Percentiles rank a stretch among this genome's conserved stretches.
Conservation (phyloP, 2,888 invertebrate genomes). For the Amorpha juglandis region DNA sequence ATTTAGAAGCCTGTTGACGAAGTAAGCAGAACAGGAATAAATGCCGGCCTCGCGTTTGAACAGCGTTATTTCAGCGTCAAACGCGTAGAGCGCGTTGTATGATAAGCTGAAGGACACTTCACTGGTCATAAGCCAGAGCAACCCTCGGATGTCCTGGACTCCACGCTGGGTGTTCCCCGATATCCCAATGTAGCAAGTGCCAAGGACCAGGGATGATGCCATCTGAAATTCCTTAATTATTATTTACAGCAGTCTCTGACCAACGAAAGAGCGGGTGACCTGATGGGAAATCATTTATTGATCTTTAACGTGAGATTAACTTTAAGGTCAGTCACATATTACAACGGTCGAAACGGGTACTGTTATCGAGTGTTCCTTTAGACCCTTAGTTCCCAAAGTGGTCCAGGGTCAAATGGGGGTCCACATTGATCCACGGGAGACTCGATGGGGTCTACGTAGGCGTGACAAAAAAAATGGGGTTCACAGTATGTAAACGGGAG, state of each 20-base stretch:
- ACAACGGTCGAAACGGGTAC: too few species aligned
- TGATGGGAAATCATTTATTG: too few species aligned
- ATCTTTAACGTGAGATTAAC: too few species aligned
- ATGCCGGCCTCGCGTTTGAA: constrained; percentile 75
- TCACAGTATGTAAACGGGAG: too few species aligned
- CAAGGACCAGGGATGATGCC: constrained; percentile 71
- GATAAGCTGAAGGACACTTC: constrained; percentile 76
- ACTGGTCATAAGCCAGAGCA: constrained; percentile 79
- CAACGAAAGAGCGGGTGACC: too few species aligned
- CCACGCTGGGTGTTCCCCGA: constrained; percentile 75
- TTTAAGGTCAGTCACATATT: too few species aligned
- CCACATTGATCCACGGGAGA: too few species aligned
- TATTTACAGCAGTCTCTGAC: not conserved
- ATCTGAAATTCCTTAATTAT: constrained; percentile 49
- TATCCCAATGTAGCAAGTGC: constrained; percentile 69
- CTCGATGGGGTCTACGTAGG: too few species aligned
- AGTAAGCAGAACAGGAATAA: constrained; percentile 75
- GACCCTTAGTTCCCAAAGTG: too few species aligned
- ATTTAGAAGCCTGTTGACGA: constrained; percentile 61
- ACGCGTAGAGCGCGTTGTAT: constrained; percentile 74
- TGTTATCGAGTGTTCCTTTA: too few species aligned
- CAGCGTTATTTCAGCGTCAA: constrained; percentile 67
- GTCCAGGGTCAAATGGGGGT: too few species aligned
- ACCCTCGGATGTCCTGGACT: constrained; percentile 74
- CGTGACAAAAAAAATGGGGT: too few species aligned